Evolutionary conservation across 2,797 vertebrate genomes (phyloP).

Genomic region (Melanotaenia nigrans): DNA sequence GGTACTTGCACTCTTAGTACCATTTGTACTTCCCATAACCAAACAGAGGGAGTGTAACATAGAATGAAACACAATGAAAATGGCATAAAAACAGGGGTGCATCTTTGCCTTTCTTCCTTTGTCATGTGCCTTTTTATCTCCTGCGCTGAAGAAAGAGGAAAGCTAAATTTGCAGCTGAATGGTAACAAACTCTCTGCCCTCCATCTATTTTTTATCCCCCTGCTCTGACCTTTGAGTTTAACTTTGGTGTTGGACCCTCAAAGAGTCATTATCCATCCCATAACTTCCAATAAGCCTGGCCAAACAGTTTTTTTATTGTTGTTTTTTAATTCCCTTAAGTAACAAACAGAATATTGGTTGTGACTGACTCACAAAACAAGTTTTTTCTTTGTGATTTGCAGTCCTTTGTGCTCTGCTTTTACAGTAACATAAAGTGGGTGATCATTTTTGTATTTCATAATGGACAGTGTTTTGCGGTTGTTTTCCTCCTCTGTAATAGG

Average conservation of each 20-base stretch:
- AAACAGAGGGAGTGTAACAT: slow-evolving; percentile 47
- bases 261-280: slow-evolving; percentile 41
- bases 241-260: slow-evolving; percentile 36
- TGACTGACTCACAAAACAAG: slow-evolving; percentile 26
- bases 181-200: slow-evolving; percentile 52
- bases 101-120: slow-evolving; percentile 55
- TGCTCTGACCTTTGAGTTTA: slow-evolving; percentile 65
- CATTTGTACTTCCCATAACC: slow-evolving; percentile 44
- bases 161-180: slow-evolving; percentile 59
- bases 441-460: slow-evolving; percentile 61
- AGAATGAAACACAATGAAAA: slow-evolving; percentile 54
- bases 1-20: slow-evolving; percentile 36
- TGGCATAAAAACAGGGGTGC: slow-evolving; percentile 56
- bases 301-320: slow-evolving; percentile 49
- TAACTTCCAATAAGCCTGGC: slow-evolving; percentile 50
- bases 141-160: slow-evolving; percentile 36
- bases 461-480: slow-evolving; percentile 38
- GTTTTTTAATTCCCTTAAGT: slow-evolving; percentile 43
- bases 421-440: slow-evolving; percentile 35
- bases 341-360: slow-evolving; percentile 33
- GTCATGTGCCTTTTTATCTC: slow-evolving; percentile 40
- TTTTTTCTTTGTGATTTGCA: slow-evolving; percentile 1
- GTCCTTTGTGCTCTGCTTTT: slow-evolving; percentile 32
- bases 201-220: slow-evolving; percentile 54
- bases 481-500: slow-evolving; percentile 48